phyloP scores from a whole-genome alignment of 2,888 invertebrate species.

The Sminthurinus aureus region DNA sequence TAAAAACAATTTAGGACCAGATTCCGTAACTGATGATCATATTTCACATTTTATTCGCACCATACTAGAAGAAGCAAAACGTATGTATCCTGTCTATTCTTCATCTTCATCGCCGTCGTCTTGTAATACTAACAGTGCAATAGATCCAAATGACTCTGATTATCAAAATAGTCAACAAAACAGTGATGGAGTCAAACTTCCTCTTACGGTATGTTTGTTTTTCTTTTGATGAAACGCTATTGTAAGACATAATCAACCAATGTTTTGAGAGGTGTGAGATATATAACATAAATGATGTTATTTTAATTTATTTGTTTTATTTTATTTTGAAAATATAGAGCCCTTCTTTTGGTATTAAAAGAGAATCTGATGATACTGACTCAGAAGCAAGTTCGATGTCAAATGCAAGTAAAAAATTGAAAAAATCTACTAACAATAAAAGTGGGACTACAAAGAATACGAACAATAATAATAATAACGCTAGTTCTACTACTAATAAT shows the following conservation, averaged over 20 bases:
- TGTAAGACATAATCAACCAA: no score
- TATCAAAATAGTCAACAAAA: conserved; percentile 56
- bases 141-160: conserved; percentile 56
- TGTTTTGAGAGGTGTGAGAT: no score
- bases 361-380: conserved; percentile 72
- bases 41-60: conserved; percentile 75
- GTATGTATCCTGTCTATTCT: conserved; percentile 68
- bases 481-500: no score
- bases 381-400: conserved; percentile 67
- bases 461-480: conserved; percentile 50
- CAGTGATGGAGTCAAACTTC: conserved; percentile 56
- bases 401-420: conserved; percentile 60
- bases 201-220: conserved; percentile 50
- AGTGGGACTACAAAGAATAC: conserved; percentile 36
- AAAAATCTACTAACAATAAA: conserved; percentile 57
- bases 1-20: conserved; percentile 76
- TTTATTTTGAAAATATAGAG: conserved; percentile 66
- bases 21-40: conserved; percentile 79
- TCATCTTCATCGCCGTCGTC: conserved; percentile 54
- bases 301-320: conserved; percentile 17
- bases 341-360: conserved; percentile 69
- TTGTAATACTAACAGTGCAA: conserved; percentile 60
- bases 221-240: no score
- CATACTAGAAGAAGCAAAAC: conserved; percentile 80
- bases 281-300: no score